Evolutionary conservation across 2,888 invertebrate species (phyloP).

Genomic region (Drosophila falleni): DNA sequence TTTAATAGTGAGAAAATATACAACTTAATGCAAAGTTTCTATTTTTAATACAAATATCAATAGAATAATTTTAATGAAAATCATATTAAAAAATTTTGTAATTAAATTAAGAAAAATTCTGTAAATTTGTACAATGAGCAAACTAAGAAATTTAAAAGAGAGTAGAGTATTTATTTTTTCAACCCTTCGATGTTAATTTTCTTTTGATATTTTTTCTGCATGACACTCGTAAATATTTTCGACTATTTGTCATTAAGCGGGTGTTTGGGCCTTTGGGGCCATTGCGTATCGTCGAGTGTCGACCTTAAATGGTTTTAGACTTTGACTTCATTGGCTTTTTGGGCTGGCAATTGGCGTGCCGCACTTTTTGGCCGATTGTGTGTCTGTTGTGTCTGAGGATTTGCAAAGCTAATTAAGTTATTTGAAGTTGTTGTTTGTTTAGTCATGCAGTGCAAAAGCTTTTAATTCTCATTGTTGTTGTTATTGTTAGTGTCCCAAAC

Average conservation of each 20-base stretch:
- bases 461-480: slow-evolving; percentile 51
- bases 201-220: slow-evolving; percentile 20
- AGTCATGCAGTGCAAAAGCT: slow-evolving; percentile 58
- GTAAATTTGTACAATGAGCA: background rate
- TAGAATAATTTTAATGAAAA: background rate
- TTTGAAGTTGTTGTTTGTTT: slow-evolving; percentile 58
- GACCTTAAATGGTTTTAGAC: slow-evolving; percentile 78
- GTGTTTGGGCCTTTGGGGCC: slow-evolving; percentile 23
- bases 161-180: slow-evolving; percentile 16
- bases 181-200: slow-evolving; percentile 11
- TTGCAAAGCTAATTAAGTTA: slow-evolving; percentile 74
- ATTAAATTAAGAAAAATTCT: background rate
- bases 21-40: background rate
- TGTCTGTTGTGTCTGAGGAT: slow-evolving; percentile 41
- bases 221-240: slow-evolving; percentile 56
- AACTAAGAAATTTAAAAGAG: no score
- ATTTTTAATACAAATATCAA: no score
- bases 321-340: slow-evolving; percentile 67
- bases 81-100: background rate
- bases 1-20: background rate
- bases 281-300: slow-evolving; percentile 35
- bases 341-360: slow-evolving; percentile 42
- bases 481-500: background rate
- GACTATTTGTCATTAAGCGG: slow-evolving; percentile 49
- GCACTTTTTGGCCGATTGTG: slow-evolving; percentile 35